These are phyloP conservation scores for Sigmodon hispidus DNA, from an alignment of 2,113 vertebrate species.

Conservation along the genomic window DNA sequence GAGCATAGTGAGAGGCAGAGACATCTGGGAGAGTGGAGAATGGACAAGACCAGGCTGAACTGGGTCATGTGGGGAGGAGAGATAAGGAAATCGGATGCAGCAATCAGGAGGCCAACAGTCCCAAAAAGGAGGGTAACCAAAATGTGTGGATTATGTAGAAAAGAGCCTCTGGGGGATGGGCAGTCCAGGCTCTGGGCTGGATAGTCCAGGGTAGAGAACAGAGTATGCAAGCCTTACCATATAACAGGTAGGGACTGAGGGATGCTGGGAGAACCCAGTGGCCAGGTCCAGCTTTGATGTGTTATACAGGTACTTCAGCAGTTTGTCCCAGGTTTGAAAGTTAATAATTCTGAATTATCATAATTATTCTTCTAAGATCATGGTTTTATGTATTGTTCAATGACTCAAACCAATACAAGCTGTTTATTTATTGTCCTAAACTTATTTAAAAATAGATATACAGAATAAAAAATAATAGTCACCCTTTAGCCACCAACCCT, in stretches of 20 bases:
- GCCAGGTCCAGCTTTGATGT: not conserved
- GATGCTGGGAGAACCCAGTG: not conserved
- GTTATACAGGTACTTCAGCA: not conserved
- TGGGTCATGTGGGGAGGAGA: not conserved
- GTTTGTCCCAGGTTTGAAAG: not conserved
- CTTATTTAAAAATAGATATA: not conserved
- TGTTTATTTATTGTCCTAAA: slow-evolving; percentile 13
- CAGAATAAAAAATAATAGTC: not conserved
- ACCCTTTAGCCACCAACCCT: not conserved
- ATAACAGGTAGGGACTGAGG: not conserved
- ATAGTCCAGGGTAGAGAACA: not conserved
- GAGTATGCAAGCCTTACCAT: not conserved
- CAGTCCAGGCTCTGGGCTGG: not conserved
- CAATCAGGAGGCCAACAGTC: not conserved
- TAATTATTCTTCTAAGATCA: not conserved
- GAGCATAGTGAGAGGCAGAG: not conserved
- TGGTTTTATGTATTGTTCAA: not conserved
- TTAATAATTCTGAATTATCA: not conserved
- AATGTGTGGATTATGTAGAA: not conserved
- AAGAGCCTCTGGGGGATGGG: not conserved
- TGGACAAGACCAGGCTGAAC: not conserved
- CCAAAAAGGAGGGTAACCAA: not conserved
- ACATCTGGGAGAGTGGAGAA: not conserved
- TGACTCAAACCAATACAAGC: slow-evolving; percentile 22
- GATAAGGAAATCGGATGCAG: not conserved